Evolutionary conservation across 2,888 invertebrate species (phyloP).

Genomic region (Ophion slaviceki): DNA sequence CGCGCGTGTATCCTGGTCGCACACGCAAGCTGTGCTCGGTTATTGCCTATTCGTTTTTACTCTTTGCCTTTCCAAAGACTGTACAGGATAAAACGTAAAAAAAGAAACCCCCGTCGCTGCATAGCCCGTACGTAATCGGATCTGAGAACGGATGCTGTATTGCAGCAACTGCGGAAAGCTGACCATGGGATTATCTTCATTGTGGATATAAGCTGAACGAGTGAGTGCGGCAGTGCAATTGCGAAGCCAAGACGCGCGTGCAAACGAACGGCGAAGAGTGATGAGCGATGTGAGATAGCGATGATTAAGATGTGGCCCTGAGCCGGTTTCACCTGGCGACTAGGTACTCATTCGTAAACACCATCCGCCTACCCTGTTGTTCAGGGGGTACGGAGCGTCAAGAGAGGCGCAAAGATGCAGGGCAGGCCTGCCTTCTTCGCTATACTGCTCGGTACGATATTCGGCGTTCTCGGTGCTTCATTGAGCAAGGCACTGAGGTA

Average conservation of each 20-base stretch:
- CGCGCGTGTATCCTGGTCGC: constrained; percentile 36
- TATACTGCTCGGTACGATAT: constrained; percentile 86
- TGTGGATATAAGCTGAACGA: constrained; percentile 59
- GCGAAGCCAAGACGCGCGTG: constrained; percentile 39
- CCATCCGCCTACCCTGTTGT: constrained; percentile 32
- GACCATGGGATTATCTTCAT: constrained; percentile 64
- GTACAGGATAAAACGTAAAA: not conserved
- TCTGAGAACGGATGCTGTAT: not conserved
- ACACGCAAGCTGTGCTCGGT: not conserved
- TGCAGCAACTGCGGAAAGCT: not conserved
- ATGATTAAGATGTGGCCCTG: constrained; percentile 66
- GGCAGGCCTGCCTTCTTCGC: constrained; percentile 86
- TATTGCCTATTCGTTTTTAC: constrained; percentile 14
- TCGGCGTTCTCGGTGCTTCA: constrained; percentile 86
- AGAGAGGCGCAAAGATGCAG: constrained; percentile 77
- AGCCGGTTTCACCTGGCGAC: constrained; percentile 61
- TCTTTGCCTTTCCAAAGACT: not conserved
- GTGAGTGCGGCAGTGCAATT: constrained; percentile 48
- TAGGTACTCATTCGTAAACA: constrained; percentile 35
- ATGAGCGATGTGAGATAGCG: constrained; percentile 70
- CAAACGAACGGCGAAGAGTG: constrained; percentile 50
- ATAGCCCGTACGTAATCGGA: not conserved
- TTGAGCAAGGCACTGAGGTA: constrained; percentile 88
- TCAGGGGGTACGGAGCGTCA: constrained; percentile 63
- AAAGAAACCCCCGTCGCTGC: not conserved